phyloP scores from a whole-genome alignment of 2,797 vertebrate species.

The Furcifer pardalis region DNA sequence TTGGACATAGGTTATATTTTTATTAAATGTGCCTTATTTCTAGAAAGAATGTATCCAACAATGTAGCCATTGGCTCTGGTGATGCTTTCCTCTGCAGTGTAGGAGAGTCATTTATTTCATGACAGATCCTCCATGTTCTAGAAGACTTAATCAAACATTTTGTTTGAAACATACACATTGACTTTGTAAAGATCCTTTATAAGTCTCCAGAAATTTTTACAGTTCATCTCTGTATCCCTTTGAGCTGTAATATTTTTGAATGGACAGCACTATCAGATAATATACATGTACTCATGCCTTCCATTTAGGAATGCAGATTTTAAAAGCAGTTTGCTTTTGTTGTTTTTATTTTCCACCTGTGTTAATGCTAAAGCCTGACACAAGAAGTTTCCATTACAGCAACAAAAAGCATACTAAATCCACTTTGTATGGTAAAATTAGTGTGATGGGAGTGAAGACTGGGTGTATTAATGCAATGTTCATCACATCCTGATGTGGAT shows the following conservation, averaged over 20 bases:
- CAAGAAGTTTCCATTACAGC: background rate
- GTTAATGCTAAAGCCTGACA: background rate
- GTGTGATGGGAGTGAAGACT: background rate
- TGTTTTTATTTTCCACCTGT: background rate
- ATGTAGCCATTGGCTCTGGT: background rate
- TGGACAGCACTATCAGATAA: background rate
- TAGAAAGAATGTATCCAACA: conserved; percentile 25
- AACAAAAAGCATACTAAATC: background rate
- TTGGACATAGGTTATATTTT: conserved; percentile 18
- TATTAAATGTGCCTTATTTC: conserved; percentile 33
- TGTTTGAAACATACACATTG: background rate
- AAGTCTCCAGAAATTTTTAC: background rate
- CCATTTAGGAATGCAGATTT: background rate
- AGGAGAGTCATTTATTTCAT: conserved; percentile 14
- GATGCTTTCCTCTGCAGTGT: background rate
- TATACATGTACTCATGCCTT: background rate
- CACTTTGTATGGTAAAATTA: background rate
- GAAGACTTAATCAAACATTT: conserved; percentile 7
- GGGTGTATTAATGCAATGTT: background rate
- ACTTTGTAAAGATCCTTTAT: background rate
- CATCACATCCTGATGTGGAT: background rate
- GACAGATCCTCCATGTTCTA: background rate
- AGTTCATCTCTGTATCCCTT: background rate
- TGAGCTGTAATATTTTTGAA: background rate
- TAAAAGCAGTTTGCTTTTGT: background rate